These are phyloP conservation scores for Lochmaea crataegi DNA, from an alignment of 2,888 invertebrate genomes.

Conservation along the genomic window DNA sequence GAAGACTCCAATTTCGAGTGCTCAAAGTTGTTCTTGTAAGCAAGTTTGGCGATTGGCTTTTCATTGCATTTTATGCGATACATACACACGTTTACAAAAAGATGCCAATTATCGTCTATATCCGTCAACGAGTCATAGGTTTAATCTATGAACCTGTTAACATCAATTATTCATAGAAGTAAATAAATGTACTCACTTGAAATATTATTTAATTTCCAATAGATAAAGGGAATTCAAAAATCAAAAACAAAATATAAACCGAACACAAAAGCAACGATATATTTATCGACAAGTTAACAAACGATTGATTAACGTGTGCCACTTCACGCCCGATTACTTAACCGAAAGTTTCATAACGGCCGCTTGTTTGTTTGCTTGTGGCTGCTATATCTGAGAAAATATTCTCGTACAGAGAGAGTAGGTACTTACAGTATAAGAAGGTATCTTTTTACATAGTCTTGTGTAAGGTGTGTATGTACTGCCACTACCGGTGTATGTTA, in stretches of 20 bases:
- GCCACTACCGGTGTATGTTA: slow-evolving; percentile 24
- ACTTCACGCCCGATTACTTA: slow-evolving; percentile 45
- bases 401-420: slow-evolving; percentile 15
- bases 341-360: slow-evolving; percentile 36
- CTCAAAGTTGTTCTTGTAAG: too few species aligned
- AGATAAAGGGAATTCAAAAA: background rate
- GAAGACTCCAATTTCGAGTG: too few species aligned
- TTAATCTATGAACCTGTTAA: too few species aligned
- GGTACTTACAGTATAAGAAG: slow-evolving; percentile 3
- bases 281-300: background rate
- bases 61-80: too few species aligned
- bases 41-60: too few species aligned
- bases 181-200: background rate
- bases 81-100: too few species aligned
- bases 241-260: background rate
- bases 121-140: too few species aligned
- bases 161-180: too few species aligned
- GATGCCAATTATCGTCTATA: too few species aligned
- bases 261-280: background rate
- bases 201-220: background rate
- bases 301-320: slow-evolving; percentile 36
- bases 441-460: background rate
- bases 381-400: slow-evolving; percentile 34
- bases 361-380: slow-evolving; percentile 22
- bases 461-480: slow-evolving; percentile 18